Percentiles rank a stretch among this genome's conserved stretches.
Conservation (phyloP, 2,888 invertebrate species). For the Prosopocoilus inquinatus region DNA sequence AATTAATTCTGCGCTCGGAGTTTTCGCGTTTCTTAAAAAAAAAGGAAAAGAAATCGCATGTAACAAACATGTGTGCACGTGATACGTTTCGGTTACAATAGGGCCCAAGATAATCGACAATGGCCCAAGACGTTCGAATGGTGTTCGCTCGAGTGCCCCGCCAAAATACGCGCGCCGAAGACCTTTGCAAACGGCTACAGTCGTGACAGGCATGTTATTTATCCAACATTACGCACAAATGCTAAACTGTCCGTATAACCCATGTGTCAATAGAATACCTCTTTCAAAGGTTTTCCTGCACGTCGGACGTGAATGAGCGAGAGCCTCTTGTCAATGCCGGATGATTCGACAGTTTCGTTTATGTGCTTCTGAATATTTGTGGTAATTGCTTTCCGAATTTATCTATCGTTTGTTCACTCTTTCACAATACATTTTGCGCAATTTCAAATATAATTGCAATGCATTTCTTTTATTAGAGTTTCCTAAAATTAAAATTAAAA, state of each 20-base stretch:
- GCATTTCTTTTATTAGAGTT: too few species aligned
- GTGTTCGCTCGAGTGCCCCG: conserved; percentile 46
- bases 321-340: not conserved
- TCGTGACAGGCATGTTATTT: conserved; percentile 30
- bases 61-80: too few species aligned
- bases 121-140: conserved; percentile 56
- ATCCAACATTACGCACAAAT: conserved; percentile 28
- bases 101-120: conserved; percentile 22
- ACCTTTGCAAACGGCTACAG: conserved; percentile 23
- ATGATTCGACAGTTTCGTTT: not conserved
- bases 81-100: not conserved
- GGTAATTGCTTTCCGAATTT: not conserved
- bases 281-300: not conserved
- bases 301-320: not conserved
- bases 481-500: too few species aligned
- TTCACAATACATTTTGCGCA: too few species aligned
- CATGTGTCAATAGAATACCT: conserved; percentile 1
- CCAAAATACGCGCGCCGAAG: conserved; percentile 23
- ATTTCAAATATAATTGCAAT: too few species aligned
- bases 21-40: not conserved
- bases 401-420: not conserved
- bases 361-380: not conserved
- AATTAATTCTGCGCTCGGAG: not conserved
- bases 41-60: not conserved
- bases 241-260: not conserved